Evolutionary conservation across 2,888 invertebrate genomes (phyloP).

Genomic region (Andrena bucephala): DNA sequence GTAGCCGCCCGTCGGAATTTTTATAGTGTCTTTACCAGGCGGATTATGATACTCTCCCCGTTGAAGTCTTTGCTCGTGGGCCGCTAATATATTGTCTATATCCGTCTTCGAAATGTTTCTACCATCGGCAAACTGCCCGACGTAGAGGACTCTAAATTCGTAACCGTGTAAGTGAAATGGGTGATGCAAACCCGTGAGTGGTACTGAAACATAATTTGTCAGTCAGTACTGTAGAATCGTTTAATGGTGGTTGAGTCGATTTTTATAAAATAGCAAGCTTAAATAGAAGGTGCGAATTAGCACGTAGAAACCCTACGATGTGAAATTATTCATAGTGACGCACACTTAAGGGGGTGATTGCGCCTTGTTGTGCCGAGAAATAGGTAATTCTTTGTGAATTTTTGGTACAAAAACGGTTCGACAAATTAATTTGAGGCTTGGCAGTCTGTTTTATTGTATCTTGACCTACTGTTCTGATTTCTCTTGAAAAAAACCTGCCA

Average conservation of each 20-base stretch:
- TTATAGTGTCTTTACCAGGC: constrained; percentile 85
- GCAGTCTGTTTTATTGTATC: too few species aligned
- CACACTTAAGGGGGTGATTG: too few species aligned
- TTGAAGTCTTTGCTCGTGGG: constrained; percentile 80
- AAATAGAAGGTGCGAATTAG: not conserved
- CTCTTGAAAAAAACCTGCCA: too few species aligned
- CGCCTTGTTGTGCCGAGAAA: too few species aligned
- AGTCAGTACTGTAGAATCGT: not conserved
- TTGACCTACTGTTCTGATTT: too few species aligned
- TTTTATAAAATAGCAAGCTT: not conserved
- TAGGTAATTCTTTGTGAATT: too few species aligned
- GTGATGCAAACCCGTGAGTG: constrained; percentile 70
- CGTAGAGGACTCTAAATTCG: constrained; percentile 81
- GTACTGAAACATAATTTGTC: constrained; percentile 62
- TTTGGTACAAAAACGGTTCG: too few species aligned
- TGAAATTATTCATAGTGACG: too few species aligned
- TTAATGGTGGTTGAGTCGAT: not conserved
- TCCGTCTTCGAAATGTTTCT: constrained; percentile 51
- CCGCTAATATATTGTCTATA: constrained; percentile 67
- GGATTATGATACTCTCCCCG: constrained; percentile 80
- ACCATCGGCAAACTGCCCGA: constrained; percentile 71
- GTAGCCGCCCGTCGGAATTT: constrained; percentile 85
- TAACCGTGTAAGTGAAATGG: constrained; percentile 85
- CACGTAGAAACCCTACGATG: too few species aligned
- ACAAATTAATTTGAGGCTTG: too few species aligned